Percentiles rank a stretch among this genome's conserved stretches.
These are phyloP conservation scores for Bolborhynchus lineola DNA, from an alignment of 2,113 vertebrate genomes.

Conservation along the genomic window DNA sequence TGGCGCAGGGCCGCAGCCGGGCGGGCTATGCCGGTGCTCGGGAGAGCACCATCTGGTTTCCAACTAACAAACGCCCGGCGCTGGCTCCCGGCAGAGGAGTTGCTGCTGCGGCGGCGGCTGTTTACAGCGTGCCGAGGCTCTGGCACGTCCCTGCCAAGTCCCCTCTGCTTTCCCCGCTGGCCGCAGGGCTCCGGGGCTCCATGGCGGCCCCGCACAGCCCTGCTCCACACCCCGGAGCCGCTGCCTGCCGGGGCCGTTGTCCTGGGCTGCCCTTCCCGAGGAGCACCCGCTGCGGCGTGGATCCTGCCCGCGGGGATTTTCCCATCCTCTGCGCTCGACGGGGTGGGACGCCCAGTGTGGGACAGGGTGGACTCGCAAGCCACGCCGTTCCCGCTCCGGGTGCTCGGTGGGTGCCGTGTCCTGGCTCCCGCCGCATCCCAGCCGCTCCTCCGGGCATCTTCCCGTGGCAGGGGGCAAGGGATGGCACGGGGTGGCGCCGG, in stretches of 20 bases:
- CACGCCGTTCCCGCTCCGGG: background rate
- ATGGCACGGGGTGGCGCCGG: background rate
- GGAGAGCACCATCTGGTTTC: constrained; percentile 60
- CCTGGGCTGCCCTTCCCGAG: background rate
- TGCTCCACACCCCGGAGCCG: background rate
- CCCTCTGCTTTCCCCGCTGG: background rate
- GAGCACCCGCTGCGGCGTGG: background rate
- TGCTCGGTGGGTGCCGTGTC: background rate
- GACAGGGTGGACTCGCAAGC: background rate
- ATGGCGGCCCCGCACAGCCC: background rate
- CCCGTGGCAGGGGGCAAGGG: background rate
- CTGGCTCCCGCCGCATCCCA: background rate
- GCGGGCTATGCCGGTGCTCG: background rate
- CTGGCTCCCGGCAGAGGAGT: constrained; percentile 62
- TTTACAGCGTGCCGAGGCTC: constrained; percentile 49
- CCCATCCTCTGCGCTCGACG: background rate
- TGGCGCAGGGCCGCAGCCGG: background rate
- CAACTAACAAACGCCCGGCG: constrained; percentile 33
- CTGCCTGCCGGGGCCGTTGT: background rate
- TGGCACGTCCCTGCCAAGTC: constrained; percentile 26
- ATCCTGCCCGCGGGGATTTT: background rate
- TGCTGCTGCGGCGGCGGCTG: constrained; percentile 44
- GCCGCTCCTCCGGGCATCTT: background rate
- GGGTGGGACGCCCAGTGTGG: background rate
- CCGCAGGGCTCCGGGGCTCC: background rate